phyloP scores from a whole-genome alignment of 2,888 invertebrate species.

The Lampropteryx suffumata region DNA sequence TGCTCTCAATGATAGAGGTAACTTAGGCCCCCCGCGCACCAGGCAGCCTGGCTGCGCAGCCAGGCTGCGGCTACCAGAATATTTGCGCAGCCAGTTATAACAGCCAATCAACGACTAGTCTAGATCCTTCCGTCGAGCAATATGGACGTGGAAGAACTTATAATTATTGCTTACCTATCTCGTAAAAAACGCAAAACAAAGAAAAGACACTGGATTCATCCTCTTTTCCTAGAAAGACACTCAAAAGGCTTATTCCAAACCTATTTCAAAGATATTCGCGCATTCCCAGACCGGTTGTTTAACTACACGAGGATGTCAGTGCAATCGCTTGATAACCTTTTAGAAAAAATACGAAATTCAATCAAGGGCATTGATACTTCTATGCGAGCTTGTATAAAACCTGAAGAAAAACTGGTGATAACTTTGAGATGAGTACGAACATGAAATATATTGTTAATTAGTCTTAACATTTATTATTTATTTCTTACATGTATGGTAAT shows the following conservation, averaged over 20 bases:
- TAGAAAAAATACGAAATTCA: constrained; percentile 6
- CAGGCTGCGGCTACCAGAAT: constrained; percentile 28
- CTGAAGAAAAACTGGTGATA: constrained; percentile 38
- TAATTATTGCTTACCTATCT: constrained; percentile 33
- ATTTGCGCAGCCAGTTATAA: constrained; percentile 35
- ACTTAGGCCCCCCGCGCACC: no score
- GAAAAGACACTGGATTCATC: constrained; percentile 39
- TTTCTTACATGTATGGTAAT: constrained; percentile 36
- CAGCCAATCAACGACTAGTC: constrained; percentile 38
- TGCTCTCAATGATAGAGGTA: no score
- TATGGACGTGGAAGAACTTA: constrained; percentile 39
- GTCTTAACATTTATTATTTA: constrained; percentile 34
- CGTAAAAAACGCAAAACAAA: constrained; percentile 37
- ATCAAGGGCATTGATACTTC: constrained; percentile 36
- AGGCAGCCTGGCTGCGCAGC: constrained; percentile 15
- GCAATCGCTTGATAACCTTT: constrained; percentile 35
- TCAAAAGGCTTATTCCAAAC: constrained; percentile 39
- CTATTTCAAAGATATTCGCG: constrained; percentile 37
- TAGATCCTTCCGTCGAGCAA: constrained; percentile 20
- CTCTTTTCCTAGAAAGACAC: constrained; percentile 40
- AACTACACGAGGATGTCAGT: constrained; percentile 38
- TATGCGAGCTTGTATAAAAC: constrained; percentile 35
- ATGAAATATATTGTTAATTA: constrained; percentile 35
- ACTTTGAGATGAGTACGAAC: constrained; percentile 38
- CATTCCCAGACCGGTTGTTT: constrained; percentile 40